Conservation (phyloP, 1,140 invertebrate genomes). For the Conopomorpha cramerella region DNA sequence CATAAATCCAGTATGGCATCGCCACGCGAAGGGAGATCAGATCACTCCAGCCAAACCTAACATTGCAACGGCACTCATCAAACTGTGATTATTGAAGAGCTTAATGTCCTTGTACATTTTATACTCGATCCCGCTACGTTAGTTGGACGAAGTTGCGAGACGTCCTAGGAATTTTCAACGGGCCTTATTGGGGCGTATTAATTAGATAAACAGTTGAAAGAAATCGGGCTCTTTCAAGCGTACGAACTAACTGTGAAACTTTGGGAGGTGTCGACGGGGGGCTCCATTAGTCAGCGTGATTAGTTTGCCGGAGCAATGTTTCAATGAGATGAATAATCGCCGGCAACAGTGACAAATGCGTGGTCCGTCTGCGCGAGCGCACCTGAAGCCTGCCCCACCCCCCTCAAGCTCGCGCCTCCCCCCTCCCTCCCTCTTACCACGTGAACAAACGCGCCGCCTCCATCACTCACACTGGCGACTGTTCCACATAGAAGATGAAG, state of each 20-base stretch:
- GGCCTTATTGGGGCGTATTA: no score
- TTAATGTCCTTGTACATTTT: no score
- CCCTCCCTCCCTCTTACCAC: neutral
- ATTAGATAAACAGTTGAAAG: no score
- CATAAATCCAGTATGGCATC: no score
- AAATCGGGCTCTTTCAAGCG: no score
- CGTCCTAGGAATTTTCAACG: no score
- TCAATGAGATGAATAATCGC: conserved; percentile 58
- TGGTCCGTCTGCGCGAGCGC: conserved; percentile 19
- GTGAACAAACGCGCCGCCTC: conserved; percentile 32
- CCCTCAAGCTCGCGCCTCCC: neutral
- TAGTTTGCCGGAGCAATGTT: conserved; percentile 52
- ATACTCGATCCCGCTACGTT: no score
- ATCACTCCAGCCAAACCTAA: no score
- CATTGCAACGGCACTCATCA: no score
- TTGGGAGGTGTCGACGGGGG: conserved; percentile 50
- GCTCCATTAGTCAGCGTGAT: conserved; percentile 55
- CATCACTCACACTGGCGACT: conserved; percentile 37
- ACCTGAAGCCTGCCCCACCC: conserved; percentile 35
- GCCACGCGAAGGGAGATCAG: no score
- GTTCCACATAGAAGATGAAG: conserved; percentile 42
- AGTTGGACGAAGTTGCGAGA: no score
- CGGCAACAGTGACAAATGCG: conserved; percentile 52
- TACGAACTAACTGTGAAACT: conserved; percentile 37
- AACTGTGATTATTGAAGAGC: no score